These are phyloP conservation scores for Xestia ashworthii DNA, from an alignment of 2,888 invertebrate species.

Conservation along the genomic window DNA sequence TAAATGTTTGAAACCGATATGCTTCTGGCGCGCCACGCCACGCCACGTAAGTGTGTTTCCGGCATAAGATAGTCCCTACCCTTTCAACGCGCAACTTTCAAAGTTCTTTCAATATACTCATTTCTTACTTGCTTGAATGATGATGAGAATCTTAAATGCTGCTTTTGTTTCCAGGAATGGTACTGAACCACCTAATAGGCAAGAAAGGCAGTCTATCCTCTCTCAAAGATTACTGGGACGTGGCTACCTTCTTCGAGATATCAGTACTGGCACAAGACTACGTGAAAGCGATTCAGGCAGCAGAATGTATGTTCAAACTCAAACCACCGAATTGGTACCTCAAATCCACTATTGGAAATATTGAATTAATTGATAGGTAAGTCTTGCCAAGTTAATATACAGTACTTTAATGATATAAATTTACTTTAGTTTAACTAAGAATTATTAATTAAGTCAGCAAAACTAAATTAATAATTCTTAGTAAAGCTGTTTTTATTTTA, in stretches of 20 bases:
- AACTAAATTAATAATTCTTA: neutral
- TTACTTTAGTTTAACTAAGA: too few relatives aligned
- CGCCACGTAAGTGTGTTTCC: too few relatives aligned
- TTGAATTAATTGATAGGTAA: constrained; percentile 95
- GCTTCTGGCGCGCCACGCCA: too few relatives aligned
- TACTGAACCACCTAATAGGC: constrained; percentile 98
- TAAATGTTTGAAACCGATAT: too few relatives aligned
- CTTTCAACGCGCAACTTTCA: too few relatives aligned
- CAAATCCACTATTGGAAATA: constrained; percentile 99
- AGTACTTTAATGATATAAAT: too few relatives aligned
- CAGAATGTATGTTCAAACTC: constrained; percentile 97
- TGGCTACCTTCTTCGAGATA: constrained; percentile 99
- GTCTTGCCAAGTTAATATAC: constrained; percentile 3
- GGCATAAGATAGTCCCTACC: too few relatives aligned
- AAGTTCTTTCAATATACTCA: too few relatives aligned
- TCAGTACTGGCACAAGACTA: constrained; percentile 99
- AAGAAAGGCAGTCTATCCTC: constrained; percentile 98
- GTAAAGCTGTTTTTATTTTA: neutral
- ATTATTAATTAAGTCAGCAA: too few relatives aligned
- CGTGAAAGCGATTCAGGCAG: constrained; percentile 98
- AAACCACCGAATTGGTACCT: constrained; percentile 98
- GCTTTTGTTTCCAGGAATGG: constrained; percentile 92
- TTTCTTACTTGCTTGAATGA: neutral
- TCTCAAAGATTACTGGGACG: constrained; percentile 99
- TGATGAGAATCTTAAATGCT: neutral